Percentiles rank a stretch among this genome's conserved stretches.
Evolutionary conservation across 2,113 vertebrate genomes (phyloP).

Genomic region (Dissostichus mawsoni): DNA sequence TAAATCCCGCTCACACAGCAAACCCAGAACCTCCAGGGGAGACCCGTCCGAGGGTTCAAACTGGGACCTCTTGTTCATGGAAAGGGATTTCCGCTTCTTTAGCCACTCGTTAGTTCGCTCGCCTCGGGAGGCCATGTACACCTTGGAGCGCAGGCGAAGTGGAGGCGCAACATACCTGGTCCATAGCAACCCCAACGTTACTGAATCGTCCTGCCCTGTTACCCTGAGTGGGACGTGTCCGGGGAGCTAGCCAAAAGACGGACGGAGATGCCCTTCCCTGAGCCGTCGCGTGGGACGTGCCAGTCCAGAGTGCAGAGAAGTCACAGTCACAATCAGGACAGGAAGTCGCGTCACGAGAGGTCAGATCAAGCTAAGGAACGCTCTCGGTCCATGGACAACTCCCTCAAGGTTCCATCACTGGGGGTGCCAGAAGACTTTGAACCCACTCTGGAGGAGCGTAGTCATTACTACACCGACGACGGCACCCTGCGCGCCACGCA

Average conservation of each 20-base stretch:
- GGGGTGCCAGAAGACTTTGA: slow-evolving; percentile 92
- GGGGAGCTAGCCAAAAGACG: slow-evolving; percentile 96
- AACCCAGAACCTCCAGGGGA: slow-evolving; percentile 93
- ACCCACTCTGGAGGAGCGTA: slow-evolving; percentile 91
- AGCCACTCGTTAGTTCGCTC: slow-evolving; percentile 92
- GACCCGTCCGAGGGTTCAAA: slow-evolving; percentile 96
- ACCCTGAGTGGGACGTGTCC: slow-evolving; percentile 98
- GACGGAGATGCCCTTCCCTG: slow-evolving; percentile 99
- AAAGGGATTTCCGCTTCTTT: slow-evolving; percentile 94
- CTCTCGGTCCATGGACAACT: slow-evolving; percentile 98
- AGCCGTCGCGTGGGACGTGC: slow-evolving; percentile 95
- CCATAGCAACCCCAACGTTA: slow-evolving; percentile 93
- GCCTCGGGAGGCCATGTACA: slow-evolving; percentile 94
- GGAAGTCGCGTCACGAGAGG: slow-evolving; percentile 94
- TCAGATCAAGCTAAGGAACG: slow-evolving; percentile 97
- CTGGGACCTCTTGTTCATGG: slow-evolving; percentile 91
- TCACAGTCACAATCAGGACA: slow-evolving; percentile 99
- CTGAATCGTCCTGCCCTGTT: slow-evolving; percentile 96
- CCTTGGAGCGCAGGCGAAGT: slow-evolving; percentile 91
- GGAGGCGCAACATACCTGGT: slow-evolving; percentile 94
- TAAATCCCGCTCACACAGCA: slow-evolving; percentile 97
- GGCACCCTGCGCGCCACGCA: slow-evolving; percentile 92
- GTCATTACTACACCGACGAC: slow-evolving; percentile 93
- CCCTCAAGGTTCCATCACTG: slow-evolving; percentile 93
- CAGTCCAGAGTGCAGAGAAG: slow-evolving; percentile 97